Conservation (phyloP, 2,113 vertebrate species). For the Callionymus lyra region DNA sequence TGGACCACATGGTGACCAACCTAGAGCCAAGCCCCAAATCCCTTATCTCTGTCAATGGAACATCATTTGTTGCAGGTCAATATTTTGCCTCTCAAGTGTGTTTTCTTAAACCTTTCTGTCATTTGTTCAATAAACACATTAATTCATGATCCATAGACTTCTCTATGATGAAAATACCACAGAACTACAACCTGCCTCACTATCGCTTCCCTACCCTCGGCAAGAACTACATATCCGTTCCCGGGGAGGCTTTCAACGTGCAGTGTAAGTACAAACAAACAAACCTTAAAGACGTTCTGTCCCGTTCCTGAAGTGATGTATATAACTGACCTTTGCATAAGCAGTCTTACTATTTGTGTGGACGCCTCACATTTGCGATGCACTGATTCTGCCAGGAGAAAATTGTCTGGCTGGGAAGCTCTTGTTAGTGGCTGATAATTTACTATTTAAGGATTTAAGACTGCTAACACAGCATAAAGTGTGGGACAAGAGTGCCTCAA, state of each 20-base stretch:
- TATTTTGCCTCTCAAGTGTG: conserved; percentile 18
- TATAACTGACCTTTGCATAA: conserved; percentile 3
- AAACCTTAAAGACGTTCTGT: conserved; percentile 4
- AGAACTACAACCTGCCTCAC: conserved; percentile 62
- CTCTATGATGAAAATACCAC: conserved; percentile 71
- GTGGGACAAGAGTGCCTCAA: conserved; percentile 27
- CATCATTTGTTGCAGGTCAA: conserved; percentile 81
- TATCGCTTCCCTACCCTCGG: conserved; percentile 85
- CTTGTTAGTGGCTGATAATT: conserved; percentile 43
- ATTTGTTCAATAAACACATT: conserved; percentile 13
- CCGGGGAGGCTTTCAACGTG: conserved; percentile 75
- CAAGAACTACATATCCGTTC: conserved; percentile 83
- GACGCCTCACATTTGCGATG: conserved; percentile 11
- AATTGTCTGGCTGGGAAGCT: conserved; percentile 37
- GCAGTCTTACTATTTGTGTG: too few species aligned
- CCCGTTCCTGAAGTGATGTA: background rate
- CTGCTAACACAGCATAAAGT: conserved; percentile 20
- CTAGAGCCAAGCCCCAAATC: conserved; percentile 42
- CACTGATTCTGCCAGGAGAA: conserved; percentile 38
- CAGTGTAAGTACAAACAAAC: conserved; percentile 70
- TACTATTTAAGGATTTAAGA: conserved; percentile 39
- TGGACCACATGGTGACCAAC: conserved; percentile 70
- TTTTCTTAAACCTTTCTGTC: conserved; percentile 42
- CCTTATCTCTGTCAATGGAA: conserved; percentile 68
- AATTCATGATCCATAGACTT: conserved; percentile 73